Percentiles rank a stretch among this genome's conserved stretches.
Evolutionary conservation across 2,797 vertebrate genomes (phyloP).

Genomic region (Aldrovandia affinis): DNA sequence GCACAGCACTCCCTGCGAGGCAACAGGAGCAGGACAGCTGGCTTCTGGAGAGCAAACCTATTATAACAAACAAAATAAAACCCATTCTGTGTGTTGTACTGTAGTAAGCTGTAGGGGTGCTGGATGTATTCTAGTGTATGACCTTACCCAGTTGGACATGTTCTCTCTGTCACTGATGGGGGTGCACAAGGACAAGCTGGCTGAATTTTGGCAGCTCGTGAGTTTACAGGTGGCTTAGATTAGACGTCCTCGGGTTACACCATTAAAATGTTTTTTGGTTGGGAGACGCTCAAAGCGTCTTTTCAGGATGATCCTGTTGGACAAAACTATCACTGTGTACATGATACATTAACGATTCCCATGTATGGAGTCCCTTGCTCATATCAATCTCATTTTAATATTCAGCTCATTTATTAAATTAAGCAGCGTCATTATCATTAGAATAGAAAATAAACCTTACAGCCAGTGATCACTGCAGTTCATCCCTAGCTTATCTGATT

Average conservation of each 20-base stretch:
- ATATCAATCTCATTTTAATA: neutral
- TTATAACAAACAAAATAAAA: neutral
- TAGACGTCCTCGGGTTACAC: neutral
- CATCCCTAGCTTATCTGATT: neutral
- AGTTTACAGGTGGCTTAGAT: neutral
- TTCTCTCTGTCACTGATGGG: neutral
- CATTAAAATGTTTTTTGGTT: neutral
- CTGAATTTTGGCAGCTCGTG: neutral
- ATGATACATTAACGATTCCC: neutral
- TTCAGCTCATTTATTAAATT: neutral
- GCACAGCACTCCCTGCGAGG: neutral
- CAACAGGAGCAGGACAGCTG: neutral
- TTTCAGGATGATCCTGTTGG: neutral
- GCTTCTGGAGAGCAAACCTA: neutral
- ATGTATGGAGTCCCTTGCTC: neutral
- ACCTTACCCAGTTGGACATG: neutral
- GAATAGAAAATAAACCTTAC: neutral
- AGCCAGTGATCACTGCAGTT: neutral
- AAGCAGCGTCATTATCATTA: neutral
- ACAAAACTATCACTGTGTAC: neutral
- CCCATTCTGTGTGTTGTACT: neutral
- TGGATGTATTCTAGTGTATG: neutral
- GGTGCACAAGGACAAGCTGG: neutral
- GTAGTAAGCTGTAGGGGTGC: neutral
- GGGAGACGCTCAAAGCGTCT: neutral